Evolutionary conservation across 2,113 vertebrate species (phyloP).

Genomic region (Equus przewalskii): DNA sequence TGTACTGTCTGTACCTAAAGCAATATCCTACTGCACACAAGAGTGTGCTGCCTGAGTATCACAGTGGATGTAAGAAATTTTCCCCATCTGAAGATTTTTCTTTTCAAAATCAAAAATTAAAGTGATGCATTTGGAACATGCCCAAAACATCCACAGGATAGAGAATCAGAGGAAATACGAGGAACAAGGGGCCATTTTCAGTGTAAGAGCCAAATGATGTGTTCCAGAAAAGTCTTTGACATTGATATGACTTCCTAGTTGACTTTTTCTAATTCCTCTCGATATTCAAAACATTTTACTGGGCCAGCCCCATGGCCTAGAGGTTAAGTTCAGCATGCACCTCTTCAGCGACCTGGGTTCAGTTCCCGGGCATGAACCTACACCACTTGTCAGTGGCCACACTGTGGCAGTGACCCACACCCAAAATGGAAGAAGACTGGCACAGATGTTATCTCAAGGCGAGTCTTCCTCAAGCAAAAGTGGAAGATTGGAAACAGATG

Average conservation of each 20-base stretch:
- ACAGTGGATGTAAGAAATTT: conserved; percentile 70
- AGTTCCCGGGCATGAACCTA: too few species aligned
- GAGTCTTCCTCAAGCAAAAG: too few species aligned
- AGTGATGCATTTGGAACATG: conserved; percentile 64
- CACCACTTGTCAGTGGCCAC: too few species aligned
- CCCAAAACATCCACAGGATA: conserved; percentile 29
- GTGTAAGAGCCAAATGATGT: conserved; percentile 12
- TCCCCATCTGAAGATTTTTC: conserved; percentile 63
- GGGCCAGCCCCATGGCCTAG: too few species aligned
- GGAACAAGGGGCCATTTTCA: background rate
- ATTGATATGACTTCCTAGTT: conserved; percentile 64
- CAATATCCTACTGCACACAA: conserved; percentile 80
- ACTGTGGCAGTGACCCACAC: too few species aligned
- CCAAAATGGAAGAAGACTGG: too few species aligned
- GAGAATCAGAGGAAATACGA: background rate
- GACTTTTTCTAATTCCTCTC: conserved; percentile 58
- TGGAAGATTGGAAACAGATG: too few species aligned
- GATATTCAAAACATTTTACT: background rate
- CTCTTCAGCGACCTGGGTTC: too few species aligned
- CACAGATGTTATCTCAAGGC: too few species aligned
- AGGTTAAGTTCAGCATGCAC: too few species aligned
- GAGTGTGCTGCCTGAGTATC: conserved; percentile 77
- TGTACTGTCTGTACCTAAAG: conserved; percentile 81
- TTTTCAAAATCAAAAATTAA: background rate
- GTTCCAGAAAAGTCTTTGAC: background rate